A percentile compares a stretch with the other conserved stretches of the same genome.
Evolutionary conservation across 2,888 invertebrate species (phyloP).

Genomic region (Rhopalosiphum nymphaeae): DNA sequence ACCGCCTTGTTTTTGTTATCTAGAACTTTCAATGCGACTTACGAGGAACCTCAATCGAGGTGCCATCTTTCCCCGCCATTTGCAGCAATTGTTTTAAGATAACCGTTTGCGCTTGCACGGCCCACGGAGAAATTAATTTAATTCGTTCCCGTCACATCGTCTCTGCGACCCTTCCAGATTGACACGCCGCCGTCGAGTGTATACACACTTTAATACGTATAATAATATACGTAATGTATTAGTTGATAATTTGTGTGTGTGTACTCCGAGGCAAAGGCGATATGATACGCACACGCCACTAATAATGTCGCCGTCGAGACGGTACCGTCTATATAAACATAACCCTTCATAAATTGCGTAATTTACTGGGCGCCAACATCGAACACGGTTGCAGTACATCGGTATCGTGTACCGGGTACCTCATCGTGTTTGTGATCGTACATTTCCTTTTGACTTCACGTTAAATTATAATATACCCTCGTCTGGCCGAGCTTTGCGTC

Average conservation of each 20-base stretch:
- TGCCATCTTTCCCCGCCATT: background rate
- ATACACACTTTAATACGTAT: background rate
- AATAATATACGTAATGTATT: background rate
- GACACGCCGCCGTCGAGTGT: background rate
- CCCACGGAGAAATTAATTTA: background rate
- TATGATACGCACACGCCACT: background rate
- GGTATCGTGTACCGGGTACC: background rate
- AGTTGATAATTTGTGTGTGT: background rate
- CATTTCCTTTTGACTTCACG: background rate
- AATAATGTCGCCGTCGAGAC: background rate
- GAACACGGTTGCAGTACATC: background rate
- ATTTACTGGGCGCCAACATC: background rate
- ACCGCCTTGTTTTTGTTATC: background rate
- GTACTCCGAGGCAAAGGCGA: background rate
- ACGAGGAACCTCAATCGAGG: background rate
- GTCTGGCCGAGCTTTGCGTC: too few relatives aligned
- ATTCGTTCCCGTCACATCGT: background rate
- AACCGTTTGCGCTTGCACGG: background rate
- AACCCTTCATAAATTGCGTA: background rate
- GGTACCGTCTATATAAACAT: background rate
- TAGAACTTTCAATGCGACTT: background rate
- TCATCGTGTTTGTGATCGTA: background rate
- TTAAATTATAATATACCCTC: background rate
- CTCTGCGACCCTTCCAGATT: background rate
- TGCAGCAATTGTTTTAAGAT: background rate